Evolutionary conservation across 2,888 invertebrate species (phyloP).

Genomic region (Ethmia dodecea): DNA sequence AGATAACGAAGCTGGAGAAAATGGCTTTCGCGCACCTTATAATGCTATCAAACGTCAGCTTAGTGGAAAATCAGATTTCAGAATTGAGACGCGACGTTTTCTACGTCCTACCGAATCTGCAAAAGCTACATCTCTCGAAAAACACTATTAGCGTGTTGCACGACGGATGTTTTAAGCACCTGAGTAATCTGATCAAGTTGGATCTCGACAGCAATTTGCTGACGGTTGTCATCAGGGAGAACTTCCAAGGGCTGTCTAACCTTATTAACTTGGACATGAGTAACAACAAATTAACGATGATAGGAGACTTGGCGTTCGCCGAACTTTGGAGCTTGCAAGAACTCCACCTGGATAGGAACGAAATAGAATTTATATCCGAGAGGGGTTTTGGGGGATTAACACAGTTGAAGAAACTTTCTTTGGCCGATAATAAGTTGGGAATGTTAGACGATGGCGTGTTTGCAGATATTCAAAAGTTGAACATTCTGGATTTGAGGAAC

Average conservation of each 20-base stretch:
- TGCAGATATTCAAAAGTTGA: slow-evolving; percentile 82
- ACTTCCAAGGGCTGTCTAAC: slow-evolving; percentile 86
- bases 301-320: slow-evolving; percentile 89
- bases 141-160: slow-evolving; percentile 91
- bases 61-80: slow-evolving; percentile 86
- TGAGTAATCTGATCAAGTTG: slow-evolving; percentile 85
- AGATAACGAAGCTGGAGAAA: slow-evolving; percentile 82
- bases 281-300: slow-evolving; percentile 85
- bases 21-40: slow-evolving; percentile 86
- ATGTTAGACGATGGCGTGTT: slow-evolving; percentile 84
- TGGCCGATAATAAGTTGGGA: slow-evolving; percentile 86
- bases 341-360: slow-evolving; percentile 83
- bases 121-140: slow-evolving; percentile 87
- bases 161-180: slow-evolving; percentile 88
- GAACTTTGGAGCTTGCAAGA: slow-evolving; percentile 87
- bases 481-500: slow-evolving; percentile 85
- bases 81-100: slow-evolving; percentile 87
- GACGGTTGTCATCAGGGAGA: slow-evolving; percentile 85
- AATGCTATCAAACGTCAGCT: slow-evolving; percentile 82
- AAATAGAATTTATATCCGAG: slow-evolving; percentile 85
- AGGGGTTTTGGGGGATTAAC: slow-evolving; percentile 87
- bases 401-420: slow-evolving; percentile 83
- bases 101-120: slow-evolving; percentile 83
- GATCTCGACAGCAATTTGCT: slow-evolving; percentile 88
- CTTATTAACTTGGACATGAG: slow-evolving; percentile 85